Evolutionary conservation across 30 jellyfish, hydroid and myxozoan species (phyloP).

Genomic region (Aurelia aurita complex sp. Pacific): DNA sequence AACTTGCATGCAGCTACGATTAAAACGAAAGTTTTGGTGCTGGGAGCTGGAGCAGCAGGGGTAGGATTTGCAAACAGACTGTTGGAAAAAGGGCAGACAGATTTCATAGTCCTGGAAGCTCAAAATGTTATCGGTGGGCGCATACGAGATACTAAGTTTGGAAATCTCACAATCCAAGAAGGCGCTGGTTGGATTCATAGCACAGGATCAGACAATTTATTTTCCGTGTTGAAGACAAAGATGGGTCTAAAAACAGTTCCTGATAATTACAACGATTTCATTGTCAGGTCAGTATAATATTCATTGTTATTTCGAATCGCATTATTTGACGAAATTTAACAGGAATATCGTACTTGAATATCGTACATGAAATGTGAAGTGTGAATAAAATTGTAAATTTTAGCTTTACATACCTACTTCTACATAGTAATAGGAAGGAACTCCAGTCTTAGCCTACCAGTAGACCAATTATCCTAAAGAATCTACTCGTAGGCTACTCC

Average conservation of each 20-base stretch:
- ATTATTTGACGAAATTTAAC: neutral
- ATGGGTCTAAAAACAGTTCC: conserved; percentile 18
- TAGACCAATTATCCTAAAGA: too few relatives aligned
- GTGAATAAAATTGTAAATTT: too few relatives aligned
- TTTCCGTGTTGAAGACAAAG: conserved; percentile 37
- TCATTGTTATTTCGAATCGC: neutral
- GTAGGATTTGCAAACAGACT: conserved; percentile 72
- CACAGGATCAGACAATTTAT: conserved; percentile 29
- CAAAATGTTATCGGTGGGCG: conserved; percentile 88
- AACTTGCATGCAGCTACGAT: neutral
- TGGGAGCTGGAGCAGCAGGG: conserved; percentile 81
- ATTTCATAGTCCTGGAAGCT: conserved; percentile 85
- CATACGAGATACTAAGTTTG: conserved; percentile 36
- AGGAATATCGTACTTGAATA: neutral
- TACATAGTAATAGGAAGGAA: too few relatives aligned
- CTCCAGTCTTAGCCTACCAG: too few relatives aligned
- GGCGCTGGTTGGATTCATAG: conserved; percentile 99
- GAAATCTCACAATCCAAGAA: conserved; percentile 56
- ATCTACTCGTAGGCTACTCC: too few relatives aligned
- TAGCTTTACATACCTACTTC: too few relatives aligned
- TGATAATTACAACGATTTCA: conserved; percentile 51
- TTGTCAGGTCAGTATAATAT: conserved; percentile 42
- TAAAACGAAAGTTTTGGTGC: conserved; percentile 43
- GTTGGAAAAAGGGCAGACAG: conserved; percentile 34
- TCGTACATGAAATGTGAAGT: too few relatives aligned